Evolutionary conservation across 2,113 vertebrate species (phyloP), one percentile per base, ranked within the genome.

Genomic region (Rallus limicola): DNA sequence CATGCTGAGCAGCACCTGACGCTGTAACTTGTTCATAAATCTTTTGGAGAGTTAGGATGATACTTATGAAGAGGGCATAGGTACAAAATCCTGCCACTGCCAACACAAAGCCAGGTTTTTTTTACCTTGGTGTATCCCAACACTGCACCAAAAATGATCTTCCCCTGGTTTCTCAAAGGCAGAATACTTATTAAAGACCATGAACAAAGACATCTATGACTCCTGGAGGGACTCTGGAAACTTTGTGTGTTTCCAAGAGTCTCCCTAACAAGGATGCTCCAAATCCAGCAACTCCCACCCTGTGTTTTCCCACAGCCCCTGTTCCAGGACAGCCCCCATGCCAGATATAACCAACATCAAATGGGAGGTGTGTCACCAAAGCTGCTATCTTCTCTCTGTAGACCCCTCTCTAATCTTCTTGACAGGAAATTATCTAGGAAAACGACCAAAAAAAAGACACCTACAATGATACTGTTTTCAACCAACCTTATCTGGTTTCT

Each of bases 11-110:
- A n/a, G 12, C 29, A 3, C 33, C 16, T 67, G 63, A 80, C 33
- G 34, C 48, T 1, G 0, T 25, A 26, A 48, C 8, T 33, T 2
- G 0, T 28, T 78, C 53, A n/a, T 25, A 38, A 28, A 2, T 48
- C 34, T 33, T 21, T 85, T 75, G 19, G 33, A 84, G 34, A 28
- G 11, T 5, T 62, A 25, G 44, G 34, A 53, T 65, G 44, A 2
- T 69, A 9, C 34, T 69, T 19, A 2, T 11, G 55, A 56, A 34
- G 14, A 46, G 3, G 24, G 5, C 31, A n/a, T 2, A 34, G 38
- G n/a, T 79, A n/a, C 23, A 62, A 44, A 88, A 86, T 52, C 36
- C 76, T 44, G 31, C 8, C 40, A 29, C 7, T 34, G 31, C 31
- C 58, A 33, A 21, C 16, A 3, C 31, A 72, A 64, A 72, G 18